These are phyloP conservation scores for Ameiurus melas DNA, from an alignment of 2,113 vertebrate species.

Conservation along the genomic window DNA sequence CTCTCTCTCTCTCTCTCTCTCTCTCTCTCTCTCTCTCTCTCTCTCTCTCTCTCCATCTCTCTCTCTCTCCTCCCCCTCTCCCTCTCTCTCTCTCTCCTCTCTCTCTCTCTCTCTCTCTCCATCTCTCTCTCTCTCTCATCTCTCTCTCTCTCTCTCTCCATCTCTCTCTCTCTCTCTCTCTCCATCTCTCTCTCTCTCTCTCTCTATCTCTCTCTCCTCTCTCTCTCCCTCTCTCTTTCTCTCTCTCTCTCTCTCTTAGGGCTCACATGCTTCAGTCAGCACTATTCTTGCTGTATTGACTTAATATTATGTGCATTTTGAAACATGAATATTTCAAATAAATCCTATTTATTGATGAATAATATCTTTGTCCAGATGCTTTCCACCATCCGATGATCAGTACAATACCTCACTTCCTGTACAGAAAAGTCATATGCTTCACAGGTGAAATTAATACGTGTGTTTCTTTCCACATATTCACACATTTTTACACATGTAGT, in stretches of 20 bases:
- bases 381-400: not conserved
- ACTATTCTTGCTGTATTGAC: not conserved
- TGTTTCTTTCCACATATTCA: not conserved
- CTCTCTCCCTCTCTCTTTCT: not conserved
- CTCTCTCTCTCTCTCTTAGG: not conserved
- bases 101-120: not conserved
- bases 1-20: not conserved
- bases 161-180: not conserved
- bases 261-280: not conserved
- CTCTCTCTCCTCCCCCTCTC: not conserved
- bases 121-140: slow-evolving; percentile 10
- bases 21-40: not conserved
- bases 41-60: slow-evolving; percentile 1
- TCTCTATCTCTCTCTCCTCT: not conserved
- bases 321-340: not conserved
- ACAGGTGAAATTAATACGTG: not conserved
- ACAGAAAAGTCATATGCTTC: not conserved
- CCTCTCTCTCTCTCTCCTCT: no score
- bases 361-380: not conserved
- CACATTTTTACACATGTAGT: no score
- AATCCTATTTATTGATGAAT: not conserved
- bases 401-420: not conserved
- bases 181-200: slow-evolving; percentile 2
- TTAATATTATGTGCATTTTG: not conserved
- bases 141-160: not conserved